Evolutionary conservation across 37 sponge, comb jelly and placozoan species (phyloP).

Genomic region (Eunapius fragilis): DNA sequence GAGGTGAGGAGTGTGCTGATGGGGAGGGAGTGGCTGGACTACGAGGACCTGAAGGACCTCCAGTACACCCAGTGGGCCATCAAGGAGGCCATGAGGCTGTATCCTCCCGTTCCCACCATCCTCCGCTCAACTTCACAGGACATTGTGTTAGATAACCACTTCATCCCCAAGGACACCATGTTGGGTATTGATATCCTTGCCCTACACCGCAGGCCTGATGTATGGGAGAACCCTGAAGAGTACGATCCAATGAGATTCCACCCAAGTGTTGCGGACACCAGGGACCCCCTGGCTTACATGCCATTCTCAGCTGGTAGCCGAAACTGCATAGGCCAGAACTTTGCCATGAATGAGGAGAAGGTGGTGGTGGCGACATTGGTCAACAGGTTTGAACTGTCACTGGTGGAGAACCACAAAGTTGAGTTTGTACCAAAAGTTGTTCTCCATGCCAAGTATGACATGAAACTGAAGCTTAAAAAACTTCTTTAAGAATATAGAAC

Average conservation of each 20-base stretch:
- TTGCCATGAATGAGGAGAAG: conserved; percentile 73
- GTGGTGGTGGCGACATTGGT: conserved; percentile 41
- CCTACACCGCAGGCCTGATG: conserved; percentile 54
- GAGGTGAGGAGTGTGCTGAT: conserved; percentile 12
- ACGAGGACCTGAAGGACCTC: conserved; percentile 19
- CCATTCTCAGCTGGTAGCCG: conserved; percentile 83
- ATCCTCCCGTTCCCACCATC: conserved; percentile 67
- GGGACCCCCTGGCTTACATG: conserved; percentile 68
- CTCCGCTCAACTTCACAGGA: conserved; percentile 53
- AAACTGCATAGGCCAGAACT: conserved; percentile 85
- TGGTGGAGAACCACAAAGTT: background rate
- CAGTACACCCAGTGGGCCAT: conserved; percentile 77
- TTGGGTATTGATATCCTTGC: conserved; percentile 15
- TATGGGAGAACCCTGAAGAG: conserved; percentile 77
- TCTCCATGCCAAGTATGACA: conserved; percentile 36
- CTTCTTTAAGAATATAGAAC: too few relatives aligned
- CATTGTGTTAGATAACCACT: conserved; percentile 33
- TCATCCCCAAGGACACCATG: conserved; percentile 56
- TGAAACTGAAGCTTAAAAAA: conserved; percentile 17
- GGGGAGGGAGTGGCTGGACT: background rate
- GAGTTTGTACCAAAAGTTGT: conserved; percentile 29
- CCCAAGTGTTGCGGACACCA: conserved; percentile 40
- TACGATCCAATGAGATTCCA: conserved; percentile 76
- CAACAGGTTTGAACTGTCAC: background rate
- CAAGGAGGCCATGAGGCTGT: conserved; percentile 86